A percentile compares a stretch with the other conserved stretches of the same genome.
Conservation (phyloP, 2,113 vertebrate species). For the Rhineura floridana region DNA sequence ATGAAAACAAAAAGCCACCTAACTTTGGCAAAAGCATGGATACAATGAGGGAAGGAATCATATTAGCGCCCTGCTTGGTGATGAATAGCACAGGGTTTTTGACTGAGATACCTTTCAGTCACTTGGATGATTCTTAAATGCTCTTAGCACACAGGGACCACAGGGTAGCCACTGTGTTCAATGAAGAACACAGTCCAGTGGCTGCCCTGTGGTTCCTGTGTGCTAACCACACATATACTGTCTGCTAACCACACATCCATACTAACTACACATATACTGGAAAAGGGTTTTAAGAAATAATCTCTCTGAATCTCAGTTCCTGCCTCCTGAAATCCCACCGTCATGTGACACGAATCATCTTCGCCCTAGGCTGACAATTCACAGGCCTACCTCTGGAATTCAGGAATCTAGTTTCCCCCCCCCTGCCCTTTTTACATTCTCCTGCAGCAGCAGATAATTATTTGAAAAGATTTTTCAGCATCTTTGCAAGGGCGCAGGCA, state of each 20-base stretch:
- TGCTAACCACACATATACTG: too few species aligned
- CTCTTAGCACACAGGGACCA: background rate
- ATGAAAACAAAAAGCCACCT: background rate
- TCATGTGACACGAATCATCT: constrained; percentile 2
- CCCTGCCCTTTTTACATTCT: background rate
- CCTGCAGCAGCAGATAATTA: constrained; percentile 17
- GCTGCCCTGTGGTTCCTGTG: background rate
- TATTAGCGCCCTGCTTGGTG: background rate
- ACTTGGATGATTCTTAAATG: background rate
- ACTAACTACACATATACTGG: background rate
- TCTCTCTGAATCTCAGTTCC: background rate
- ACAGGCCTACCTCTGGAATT: background rate
- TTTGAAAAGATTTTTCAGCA: background rate
- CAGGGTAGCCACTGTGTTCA: too few species aligned
- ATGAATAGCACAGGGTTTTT: too few species aligned
- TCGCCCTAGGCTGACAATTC: constrained; percentile 10
- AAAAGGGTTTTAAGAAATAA: background rate
- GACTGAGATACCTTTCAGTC: background rate
- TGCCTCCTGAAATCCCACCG: background rate
- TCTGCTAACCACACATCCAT: too few species aligned
- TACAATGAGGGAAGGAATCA: background rate
- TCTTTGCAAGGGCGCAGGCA: background rate
- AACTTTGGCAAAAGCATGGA: background rate
- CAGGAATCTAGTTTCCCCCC: constrained; percentile 4
- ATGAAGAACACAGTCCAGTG: too few species aligned